Conservation (phyloP, 2,113 vertebrate genomes). For the Enhydra lutris region DNA sequence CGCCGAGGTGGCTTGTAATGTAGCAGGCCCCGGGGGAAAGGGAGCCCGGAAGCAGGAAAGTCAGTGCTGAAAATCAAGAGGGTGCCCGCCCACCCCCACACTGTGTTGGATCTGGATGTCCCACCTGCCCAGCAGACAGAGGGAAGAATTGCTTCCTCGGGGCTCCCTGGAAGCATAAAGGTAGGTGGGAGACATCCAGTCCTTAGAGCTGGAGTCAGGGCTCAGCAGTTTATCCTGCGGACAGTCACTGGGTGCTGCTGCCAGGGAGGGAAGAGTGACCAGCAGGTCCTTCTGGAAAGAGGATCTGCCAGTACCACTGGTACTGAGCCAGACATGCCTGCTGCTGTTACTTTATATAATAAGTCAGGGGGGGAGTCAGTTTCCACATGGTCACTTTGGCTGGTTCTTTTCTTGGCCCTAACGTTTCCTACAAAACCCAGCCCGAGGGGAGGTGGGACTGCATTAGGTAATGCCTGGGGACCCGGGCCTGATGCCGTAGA, state of each 20-base stretch:
- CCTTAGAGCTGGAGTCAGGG: background rate
- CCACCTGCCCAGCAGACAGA: background rate
- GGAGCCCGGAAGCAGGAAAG: too few species aligned
- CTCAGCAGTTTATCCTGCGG: background rate
- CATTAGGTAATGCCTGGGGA: background rate
- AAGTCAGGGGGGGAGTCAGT: background rate
- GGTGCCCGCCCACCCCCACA: background rate
- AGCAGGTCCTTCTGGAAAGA: background rate
- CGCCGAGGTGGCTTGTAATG: fast-evolving
- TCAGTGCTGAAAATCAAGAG: too few species aligned
- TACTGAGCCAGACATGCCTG: background rate
- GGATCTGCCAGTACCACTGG: background rate
- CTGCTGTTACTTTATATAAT: too few species aligned
- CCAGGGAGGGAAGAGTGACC: background rate
- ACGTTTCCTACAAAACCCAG: background rate
- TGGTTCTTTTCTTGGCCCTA: background rate
- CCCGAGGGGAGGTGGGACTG: background rate
- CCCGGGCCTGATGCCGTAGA: background rate
- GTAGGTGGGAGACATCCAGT: background rate
- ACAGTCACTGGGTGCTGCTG: fast-evolving
- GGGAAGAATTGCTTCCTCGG: background rate
- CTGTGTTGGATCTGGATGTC: background rate
- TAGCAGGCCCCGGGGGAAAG: background rate
- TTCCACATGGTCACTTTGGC: background rate
- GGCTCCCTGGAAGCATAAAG: background rate